phyloP scores from a whole-genome alignment of 1,140 invertebrate species.

The Chionoecetes opilio region DNA sequence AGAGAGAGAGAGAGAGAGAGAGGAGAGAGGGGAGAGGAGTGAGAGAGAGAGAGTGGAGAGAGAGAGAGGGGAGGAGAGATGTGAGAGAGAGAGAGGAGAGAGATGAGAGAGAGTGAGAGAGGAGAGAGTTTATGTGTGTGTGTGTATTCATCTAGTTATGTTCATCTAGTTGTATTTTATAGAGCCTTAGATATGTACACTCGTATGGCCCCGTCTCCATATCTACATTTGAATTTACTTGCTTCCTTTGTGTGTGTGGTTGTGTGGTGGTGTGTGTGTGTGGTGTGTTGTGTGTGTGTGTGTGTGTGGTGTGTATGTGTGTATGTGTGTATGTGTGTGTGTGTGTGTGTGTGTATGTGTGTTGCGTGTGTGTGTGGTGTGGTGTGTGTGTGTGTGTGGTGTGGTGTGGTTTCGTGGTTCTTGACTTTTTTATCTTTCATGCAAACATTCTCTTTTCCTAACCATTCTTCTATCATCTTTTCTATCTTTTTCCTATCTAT shows the following conservation, averaged over 20 bases:
- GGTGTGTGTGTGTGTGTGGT: conserved; percentile 40
- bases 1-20: conserved; percentile 33
- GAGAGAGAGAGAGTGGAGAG: neutral
- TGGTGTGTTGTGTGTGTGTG: conserved; percentile 53
- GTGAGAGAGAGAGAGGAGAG: conserved; percentile 55
- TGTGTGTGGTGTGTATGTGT: conserved; percentile 48
- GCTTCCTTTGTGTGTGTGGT: neutral
- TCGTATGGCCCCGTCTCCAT: too few relatives aligned
- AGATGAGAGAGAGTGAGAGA: neutral
- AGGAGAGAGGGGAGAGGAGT: neutral
- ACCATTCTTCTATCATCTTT: neutral
- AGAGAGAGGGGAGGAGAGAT: too few relatives aligned
- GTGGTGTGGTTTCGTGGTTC: neutral
- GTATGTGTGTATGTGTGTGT: conserved; percentile 41
- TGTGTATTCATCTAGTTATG: too few relatives aligned
- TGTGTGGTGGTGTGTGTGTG: too few relatives aligned
- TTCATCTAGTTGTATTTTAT: too few relatives aligned
- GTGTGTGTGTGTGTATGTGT: conserved; percentile 37
- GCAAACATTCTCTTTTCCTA: neutral
- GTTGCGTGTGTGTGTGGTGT: too few relatives aligned
- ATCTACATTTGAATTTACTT: too few relatives aligned
- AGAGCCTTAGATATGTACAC: too few relatives aligned
- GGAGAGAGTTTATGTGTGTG: conserved; percentile 11
- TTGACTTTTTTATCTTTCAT: neutral
- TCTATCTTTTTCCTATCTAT: neutral